Conservation (phyloP, 2,888 invertebrate species). For the Chrysolina haemoptera region DNA sequence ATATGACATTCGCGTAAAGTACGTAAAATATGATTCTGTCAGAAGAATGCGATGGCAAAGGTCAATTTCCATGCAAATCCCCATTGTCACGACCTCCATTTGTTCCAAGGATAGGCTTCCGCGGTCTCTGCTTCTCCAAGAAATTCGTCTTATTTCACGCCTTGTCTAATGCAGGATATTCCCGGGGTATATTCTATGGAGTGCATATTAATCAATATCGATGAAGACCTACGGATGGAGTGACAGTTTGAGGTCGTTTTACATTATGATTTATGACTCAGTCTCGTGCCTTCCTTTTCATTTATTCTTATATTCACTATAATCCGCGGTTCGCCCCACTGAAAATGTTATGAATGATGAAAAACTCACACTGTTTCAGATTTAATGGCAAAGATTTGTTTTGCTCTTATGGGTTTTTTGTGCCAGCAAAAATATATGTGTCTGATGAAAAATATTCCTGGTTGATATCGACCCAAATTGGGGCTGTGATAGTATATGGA, state of each 20-base stretch:
- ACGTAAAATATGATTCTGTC: conserved; percentile 47
- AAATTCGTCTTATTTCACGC: conserved; percentile 64
- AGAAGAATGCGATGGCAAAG: conserved; percentile 52
- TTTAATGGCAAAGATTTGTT: neutral
- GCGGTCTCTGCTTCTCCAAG: conserved; percentile 46
- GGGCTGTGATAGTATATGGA: too few species aligned
- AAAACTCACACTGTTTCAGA: neutral
- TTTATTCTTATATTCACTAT: conserved; percentile 43
- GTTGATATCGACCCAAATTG: too few species aligned
- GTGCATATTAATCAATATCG: conserved; percentile 65
- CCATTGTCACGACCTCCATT: conserved; percentile 63
- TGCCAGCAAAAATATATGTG: too few species aligned
- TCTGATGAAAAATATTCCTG: too few species aligned
- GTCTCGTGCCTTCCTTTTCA: conserved; percentile 32
- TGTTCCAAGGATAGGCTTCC: conserved; percentile 57
- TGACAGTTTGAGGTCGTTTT: conserved; percentile 59
- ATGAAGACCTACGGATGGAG: conserved; percentile 59
- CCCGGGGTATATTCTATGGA: conserved; percentile 44
- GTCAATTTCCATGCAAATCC: conserved; percentile 67
- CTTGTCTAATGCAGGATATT: conserved; percentile 60
- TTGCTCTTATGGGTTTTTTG: neutral
- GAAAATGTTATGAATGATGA: conserved; percentile 23
- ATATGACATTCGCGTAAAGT: conserved; percentile 44
- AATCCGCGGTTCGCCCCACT: conserved; percentile 49
- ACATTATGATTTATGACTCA: conserved; percentile 56